Conservation (phyloP, 2,113 vertebrate species). For the Prionailurus bengalensis region DNA sequence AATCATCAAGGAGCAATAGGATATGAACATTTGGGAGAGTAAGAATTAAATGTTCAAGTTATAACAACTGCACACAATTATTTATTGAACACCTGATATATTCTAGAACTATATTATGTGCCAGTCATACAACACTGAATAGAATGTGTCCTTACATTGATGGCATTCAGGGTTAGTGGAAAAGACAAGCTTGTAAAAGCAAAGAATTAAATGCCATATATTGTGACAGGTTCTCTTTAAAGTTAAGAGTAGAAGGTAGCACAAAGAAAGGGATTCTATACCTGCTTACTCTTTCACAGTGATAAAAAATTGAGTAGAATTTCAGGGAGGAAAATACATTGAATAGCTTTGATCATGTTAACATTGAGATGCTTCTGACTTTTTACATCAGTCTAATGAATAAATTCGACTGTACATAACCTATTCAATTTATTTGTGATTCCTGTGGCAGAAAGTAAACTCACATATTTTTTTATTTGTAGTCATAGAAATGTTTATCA, state of each 20-base stretch:
- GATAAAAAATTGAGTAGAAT: not conserved
- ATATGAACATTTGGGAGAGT: not conserved
- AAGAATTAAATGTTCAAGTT: conserved; percentile 28
- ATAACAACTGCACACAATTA: not conserved
- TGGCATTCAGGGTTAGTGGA: not conserved
- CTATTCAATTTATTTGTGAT: not conserved
- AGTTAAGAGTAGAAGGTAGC: not conserved
- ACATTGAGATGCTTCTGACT: not conserved
- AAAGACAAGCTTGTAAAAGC: conserved; percentile 15
- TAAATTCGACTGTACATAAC: not conserved
- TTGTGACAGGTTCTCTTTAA: not conserved
- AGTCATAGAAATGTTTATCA: conserved; percentile 18
- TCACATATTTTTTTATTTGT: not conserved
- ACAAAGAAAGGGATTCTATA: not conserved
- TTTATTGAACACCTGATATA: not conserved
- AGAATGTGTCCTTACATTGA: not conserved
- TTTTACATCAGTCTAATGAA: conserved; percentile 23
- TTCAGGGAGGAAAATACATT: not conserved
- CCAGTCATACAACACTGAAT: not conserved
- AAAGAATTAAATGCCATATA: not conserved
- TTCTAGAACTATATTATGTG: not conserved
- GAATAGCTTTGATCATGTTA: not conserved
- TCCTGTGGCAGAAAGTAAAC: conserved; percentile 32
- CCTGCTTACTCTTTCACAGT: not conserved
- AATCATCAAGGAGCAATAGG: not conserved